A percentile compares a stretch with the other conserved stretches of the same genome.
These are phyloP conservation scores for Megalops atlanticus DNA, from an alignment of 2,113 vertebrate genomes.

Conservation along the genomic window DNA sequence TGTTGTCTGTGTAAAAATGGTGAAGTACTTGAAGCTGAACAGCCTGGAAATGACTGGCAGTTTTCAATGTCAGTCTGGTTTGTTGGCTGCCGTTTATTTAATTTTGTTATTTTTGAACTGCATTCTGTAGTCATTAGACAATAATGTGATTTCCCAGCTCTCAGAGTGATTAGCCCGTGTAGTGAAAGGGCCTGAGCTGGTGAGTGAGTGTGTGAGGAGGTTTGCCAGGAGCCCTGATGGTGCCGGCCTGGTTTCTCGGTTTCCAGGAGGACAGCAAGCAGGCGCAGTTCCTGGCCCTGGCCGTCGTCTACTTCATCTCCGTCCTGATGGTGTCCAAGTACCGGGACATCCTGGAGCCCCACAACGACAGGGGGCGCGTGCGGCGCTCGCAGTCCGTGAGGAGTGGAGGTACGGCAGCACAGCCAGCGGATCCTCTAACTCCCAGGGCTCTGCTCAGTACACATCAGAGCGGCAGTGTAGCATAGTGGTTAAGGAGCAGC, in stretches of 20 bases:
- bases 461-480: no score
- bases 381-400: constrained; percentile 70
- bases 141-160: background rate
- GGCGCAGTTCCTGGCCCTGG: constrained; percentile 94
- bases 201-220: background rate
- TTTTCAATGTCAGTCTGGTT: no score
- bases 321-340: constrained; percentile 99
- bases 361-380: constrained; percentile 78
- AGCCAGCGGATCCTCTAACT: no score
- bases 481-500: no score
- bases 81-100: background rate
- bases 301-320: constrained; percentile 96
- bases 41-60: background rate
- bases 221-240: constrained; percentile 45
- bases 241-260: constrained; percentile 49
- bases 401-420: constrained; percentile 65
- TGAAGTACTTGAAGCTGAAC: no score
- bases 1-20: no score
- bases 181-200: no score
- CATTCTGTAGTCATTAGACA: background rate
- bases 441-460: no score
- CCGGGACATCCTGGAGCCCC: constrained; percentile 94
- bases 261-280: constrained; percentile 97
- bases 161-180: background rate
- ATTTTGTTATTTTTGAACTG: background rate